phyloP scores from a whole-genome alignment of 2,797 vertebrate genomes.

The Anas flavirostris region DNA sequence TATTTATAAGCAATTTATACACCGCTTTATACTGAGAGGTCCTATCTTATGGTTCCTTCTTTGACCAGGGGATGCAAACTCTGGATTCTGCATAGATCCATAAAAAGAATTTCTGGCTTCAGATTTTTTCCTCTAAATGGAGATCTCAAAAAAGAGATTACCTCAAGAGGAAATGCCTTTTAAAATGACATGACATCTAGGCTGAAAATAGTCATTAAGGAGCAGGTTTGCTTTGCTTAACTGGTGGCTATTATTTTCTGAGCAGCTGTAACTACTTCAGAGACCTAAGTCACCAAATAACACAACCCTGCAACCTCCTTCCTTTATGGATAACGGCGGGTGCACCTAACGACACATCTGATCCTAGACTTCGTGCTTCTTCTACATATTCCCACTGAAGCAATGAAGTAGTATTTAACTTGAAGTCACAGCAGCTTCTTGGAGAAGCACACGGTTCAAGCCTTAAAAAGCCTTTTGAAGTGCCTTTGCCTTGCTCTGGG shows the following conservation, averaged over 20 bases:
- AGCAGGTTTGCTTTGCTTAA: neutral
- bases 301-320: neutral
- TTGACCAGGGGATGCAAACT: neutral
- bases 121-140: accelerated
- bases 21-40: neutral
- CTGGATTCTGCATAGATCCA: neutral
- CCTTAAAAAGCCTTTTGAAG: neutral
- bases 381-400: neutral
- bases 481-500: neutral
- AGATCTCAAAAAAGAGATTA: neutral
- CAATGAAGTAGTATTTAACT: neutral
- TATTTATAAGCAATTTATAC: neutral
- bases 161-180: neutral
- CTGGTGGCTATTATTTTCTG: neutral
- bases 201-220: neutral
- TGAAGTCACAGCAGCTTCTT: neutral
- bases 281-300: neutral
- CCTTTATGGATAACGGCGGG: neutral
- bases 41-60: neutral
- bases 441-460: neutral
- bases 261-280: neutral
- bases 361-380: neutral
- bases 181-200: neutral
- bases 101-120: neutral
- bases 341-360: neutral